Percentiles rank a stretch among this genome's conserved stretches.
phyloP scores from a whole-genome alignment of 2,888 invertebrate species.

The Limnephilus auricula region DNA sequence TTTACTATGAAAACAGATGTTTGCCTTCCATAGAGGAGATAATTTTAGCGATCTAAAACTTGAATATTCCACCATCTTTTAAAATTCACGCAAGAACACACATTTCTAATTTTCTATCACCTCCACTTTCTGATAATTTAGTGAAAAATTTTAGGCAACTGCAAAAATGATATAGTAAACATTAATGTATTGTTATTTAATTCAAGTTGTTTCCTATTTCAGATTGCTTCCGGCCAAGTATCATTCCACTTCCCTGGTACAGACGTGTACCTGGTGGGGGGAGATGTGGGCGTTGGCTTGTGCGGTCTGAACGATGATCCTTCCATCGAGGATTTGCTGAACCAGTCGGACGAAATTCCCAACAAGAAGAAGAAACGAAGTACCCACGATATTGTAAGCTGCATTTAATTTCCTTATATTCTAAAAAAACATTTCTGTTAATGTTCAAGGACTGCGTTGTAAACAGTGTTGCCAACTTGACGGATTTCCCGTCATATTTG shows the following conservation, averaged over 20 bases:
- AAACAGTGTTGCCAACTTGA: too few species aligned
- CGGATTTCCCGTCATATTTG: too few species aligned
- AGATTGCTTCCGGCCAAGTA: constrained; percentile 85
- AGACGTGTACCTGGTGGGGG: constrained; percentile 82
- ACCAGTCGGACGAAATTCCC: constrained; percentile 74
- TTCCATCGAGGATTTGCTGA: constrained; percentile 76
- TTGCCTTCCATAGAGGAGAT: too few species aligned
- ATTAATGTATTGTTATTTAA: background rate
- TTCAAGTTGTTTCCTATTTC: constrained; percentile 34
- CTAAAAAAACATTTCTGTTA: background rate
- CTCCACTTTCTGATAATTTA: too few species aligned
- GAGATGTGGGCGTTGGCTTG: constrained; percentile 77
- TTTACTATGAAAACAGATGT: background rate
- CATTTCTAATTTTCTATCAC: background rate
- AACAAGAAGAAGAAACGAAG: constrained; percentile 74
- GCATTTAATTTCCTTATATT: constrained; percentile 32
- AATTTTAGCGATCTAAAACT: too few species aligned
- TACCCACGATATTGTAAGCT: constrained; percentile 69
- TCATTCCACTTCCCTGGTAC: constrained; percentile 84
- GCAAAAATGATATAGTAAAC: background rate
- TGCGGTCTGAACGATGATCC: constrained; percentile 77
- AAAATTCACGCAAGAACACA: too few species aligned
- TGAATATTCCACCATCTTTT: background rate
- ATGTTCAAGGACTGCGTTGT: too few species aligned
- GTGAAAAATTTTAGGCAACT: background rate